Percentiles rank a stretch among this genome's conserved stretches.
These are phyloP conservation scores for Drosophila paucipuncta DNA, from an alignment of 2,888 invertebrate species.

Conservation along the genomic window DNA sequence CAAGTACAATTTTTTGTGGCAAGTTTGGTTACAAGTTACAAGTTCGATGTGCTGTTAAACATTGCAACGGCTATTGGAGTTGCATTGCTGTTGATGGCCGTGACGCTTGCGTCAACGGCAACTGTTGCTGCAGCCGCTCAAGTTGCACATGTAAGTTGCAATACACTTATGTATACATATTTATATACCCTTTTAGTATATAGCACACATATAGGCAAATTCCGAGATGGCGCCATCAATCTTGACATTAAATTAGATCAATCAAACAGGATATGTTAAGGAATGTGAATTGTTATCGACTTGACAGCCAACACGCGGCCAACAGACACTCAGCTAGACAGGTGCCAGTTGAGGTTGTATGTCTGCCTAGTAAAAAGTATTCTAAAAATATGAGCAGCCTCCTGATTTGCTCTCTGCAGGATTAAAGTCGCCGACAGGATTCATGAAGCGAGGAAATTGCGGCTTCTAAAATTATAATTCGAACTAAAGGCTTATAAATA, in stretches of 20 bases:
- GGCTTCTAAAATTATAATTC: slow-evolving; percentile 44
- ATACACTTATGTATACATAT: slow-evolving; percentile 7
- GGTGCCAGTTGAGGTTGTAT: slow-evolving; percentile 45
- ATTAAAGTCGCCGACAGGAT: slow-evolving; percentile 33
- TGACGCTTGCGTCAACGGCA: slow-evolving; percentile 56
- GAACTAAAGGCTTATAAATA: slow-evolving; percentile 54
- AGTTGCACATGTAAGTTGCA: slow-evolving; percentile 64
- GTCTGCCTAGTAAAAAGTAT: slow-evolving; percentile 47
- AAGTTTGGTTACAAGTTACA: slow-evolving; percentile 23
- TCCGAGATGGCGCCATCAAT: slow-evolving; percentile 63
- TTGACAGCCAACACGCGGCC: slow-evolving; percentile 36
- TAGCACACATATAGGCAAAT: neutral
- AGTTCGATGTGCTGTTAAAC: slow-evolving; percentile 33
- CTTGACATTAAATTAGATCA: slow-evolving; percentile 65
- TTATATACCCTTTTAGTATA: neutral
- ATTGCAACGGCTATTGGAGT: slow-evolving; percentile 16
- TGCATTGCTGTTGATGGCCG: slow-evolving; percentile 44
- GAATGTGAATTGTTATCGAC: slow-evolving; percentile 65
- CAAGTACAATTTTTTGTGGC: slow-evolving; percentile 24
- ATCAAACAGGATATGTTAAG: slow-evolving; percentile 56
- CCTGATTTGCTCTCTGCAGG: slow-evolving; percentile 16
- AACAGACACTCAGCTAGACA: slow-evolving; percentile 50
- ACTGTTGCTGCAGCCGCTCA: slow-evolving; percentile 72
- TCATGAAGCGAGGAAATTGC: slow-evolving; percentile 32
- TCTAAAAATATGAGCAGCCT: slow-evolving; percentile 66